Evolutionary conservation across 2,888 invertebrate genomes (phyloP), one percentile per base, ranked within the genome.

Genomic region (Sepiola atlantica): DNA sequence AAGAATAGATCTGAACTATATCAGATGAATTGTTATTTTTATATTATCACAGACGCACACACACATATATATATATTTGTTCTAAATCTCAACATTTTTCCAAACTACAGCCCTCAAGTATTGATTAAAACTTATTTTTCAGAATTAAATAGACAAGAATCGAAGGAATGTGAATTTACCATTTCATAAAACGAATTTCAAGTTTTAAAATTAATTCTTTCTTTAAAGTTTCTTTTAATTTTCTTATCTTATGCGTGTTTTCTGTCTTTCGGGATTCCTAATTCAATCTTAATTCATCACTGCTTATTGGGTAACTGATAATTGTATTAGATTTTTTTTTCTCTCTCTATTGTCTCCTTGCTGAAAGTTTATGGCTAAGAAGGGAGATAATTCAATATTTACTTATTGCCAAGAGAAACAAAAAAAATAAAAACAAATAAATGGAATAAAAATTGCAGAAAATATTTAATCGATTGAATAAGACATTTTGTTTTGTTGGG

Each of bases 161-260:
- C 12, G 18, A n/a, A n/a, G 18, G 77, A 77, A 77, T 77, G 77
- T 77, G n/a, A 28, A 77, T 28, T 77, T 77, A 77, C 12, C n/a
- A 77, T n/a, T 77, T n/a, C n/a, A n/a, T 77, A 77, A 77, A 77
- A n/a, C n/a, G 77, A 77, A 77, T 77, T 77, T 77, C n/a, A 28
- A 77, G 77, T 77, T 77, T 77, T n/a, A 77, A 77, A 77, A 77
- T 77, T 28, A 77, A n/a, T 12, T 77, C n/a, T 10, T 10, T 77
- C 24, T 61, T 61, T 61, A 24, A 45, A 10, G 21, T 28, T 77
- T 28, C 10, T n/a, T 77, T 77, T 24, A 28, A 24, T 77, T 45
- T 45, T 45, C 45, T 45, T 45, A 45, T 45, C 45, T 45, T 45
- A 45, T 45, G 45, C 45, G 45, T 45, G 45, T 45, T 45, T 77